Evolutionary conservation across 1,140 invertebrate genomes (phyloP).

Genomic region (Zelostemma sp.): DNA sequence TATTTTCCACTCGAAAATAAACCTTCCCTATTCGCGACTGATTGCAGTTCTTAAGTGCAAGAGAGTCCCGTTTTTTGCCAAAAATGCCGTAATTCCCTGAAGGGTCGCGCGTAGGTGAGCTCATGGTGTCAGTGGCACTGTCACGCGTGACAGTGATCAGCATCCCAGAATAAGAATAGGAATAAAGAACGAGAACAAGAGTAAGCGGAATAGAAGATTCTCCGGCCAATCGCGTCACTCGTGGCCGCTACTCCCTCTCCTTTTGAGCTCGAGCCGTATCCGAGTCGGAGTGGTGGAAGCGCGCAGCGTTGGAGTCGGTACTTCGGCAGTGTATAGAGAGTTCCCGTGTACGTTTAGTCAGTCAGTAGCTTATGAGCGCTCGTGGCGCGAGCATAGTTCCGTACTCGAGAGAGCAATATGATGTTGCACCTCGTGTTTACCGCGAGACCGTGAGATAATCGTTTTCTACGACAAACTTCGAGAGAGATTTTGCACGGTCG

Average conservation of each 20-base stretch:
- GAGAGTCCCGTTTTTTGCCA: too few species aligned
- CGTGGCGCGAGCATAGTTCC: conserved; percentile 57
- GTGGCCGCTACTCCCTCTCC: too few species aligned
- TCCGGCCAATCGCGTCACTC: too few species aligned
- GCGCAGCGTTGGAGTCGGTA: conserved; percentile 58
- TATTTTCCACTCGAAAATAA: too few species aligned
- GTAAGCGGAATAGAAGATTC: not conserved
- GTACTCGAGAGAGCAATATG: conserved; percentile 45
- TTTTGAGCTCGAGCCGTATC: too few species aligned
- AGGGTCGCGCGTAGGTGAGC: not conserved
- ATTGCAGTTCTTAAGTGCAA: too few species aligned
- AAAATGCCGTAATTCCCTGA: too few species aligned
- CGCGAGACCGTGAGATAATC: conserved; percentile 51
- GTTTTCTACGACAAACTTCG: not conserved
- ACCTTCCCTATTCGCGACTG: too few species aligned
- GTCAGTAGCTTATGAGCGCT: conserved; percentile 69
- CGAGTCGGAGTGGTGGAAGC: conserved; percentile 37
- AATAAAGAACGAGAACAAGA: not conserved
- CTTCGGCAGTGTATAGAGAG: conserved; percentile 56
- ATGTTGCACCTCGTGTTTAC: conserved; percentile 53
- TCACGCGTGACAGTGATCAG: conserved; percentile 8
- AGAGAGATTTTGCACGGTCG: conserved; percentile 30
- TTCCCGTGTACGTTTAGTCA: conserved; percentile 45
- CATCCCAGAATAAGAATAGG: too few species aligned
- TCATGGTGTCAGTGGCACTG: conserved; percentile 10